phyloP scores from a whole-genome alignment of 92 coral and sea anemone species.

The Plumapathes pennacea region DNA sequence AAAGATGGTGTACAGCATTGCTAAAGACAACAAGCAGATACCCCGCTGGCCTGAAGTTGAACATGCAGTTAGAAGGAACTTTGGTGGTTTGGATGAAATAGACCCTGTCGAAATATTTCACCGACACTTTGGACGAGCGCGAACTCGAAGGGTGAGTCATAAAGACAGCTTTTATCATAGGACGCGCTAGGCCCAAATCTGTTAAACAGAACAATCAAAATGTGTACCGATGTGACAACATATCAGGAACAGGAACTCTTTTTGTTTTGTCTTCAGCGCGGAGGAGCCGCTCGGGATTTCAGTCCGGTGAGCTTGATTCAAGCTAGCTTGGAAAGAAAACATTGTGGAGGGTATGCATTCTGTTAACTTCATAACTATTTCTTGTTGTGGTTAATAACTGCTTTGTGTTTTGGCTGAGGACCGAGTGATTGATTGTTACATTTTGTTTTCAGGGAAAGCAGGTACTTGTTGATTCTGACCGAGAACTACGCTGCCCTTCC shows the following conservation, averaged over 20 bases:
- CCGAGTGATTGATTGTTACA: neutral
- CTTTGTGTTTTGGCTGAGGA: too few species aligned
- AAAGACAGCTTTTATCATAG: too few species aligned
- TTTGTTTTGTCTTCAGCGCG: neutral
- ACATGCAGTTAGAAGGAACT: slow-evolving; percentile 78
- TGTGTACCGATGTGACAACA: too few species aligned
- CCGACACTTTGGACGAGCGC: slow-evolving; percentile 5
- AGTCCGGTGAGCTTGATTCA: slow-evolving; percentile 66
- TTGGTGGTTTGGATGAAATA: slow-evolving; percentile 81
- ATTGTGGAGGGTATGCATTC: slow-evolving; percentile 50
- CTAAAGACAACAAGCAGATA: slow-evolving; percentile 29
- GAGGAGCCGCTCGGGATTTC: neutral
- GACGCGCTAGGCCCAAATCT: too few species aligned
- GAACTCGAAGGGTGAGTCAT: neutral
- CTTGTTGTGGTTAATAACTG: too few species aligned
- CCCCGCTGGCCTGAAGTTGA: slow-evolving; percentile 73
- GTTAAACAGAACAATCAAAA: too few species aligned
- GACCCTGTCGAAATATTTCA: slow-evolving; percentile 65
- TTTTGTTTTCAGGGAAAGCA: slow-evolving; percentile 53
- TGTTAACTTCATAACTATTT: too few species aligned
- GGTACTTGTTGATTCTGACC: slow-evolving; percentile 76
- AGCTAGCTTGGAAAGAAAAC: slow-evolving; percentile 60
- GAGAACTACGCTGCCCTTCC: slow-evolving; percentile 85
- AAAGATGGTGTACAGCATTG: slow-evolving; percentile 77
- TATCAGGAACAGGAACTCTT: too few species aligned